Conservation (phyloP, 2,888 invertebrate genomes). For the Melikaiella ostensackeni region DNA sequence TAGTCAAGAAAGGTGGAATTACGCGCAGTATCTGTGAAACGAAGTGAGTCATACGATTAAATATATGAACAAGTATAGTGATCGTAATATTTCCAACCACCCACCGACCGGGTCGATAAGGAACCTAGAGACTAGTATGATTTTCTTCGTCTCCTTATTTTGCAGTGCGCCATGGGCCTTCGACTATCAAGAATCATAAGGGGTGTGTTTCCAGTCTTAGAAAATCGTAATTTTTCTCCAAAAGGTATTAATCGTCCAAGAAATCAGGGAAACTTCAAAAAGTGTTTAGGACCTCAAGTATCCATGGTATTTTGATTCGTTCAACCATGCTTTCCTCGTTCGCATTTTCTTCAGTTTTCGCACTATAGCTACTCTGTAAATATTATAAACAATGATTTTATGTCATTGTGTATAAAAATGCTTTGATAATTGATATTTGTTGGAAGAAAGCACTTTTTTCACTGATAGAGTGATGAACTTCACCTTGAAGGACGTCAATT, state of each 20-base stretch:
- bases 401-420: background rate
- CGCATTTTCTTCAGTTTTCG: background rate
- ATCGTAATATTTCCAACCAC: slow-evolving; percentile 43
- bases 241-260: background rate
- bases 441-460: background rate
- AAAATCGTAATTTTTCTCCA: slow-evolving; percentile 8
- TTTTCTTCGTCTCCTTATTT: slow-evolving; percentile 38
- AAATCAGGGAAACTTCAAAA: background rate
- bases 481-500: slow-evolving; percentile 48
- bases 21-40: slow-evolving; percentile 40
- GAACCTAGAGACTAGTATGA: slow-evolving; percentile 13
- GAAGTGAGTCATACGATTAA: slow-evolving; percentile 44
- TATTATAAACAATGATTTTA: background rate
- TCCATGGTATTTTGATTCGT: slow-evolving; percentile 9
- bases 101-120: slow-evolving; percentile 48
- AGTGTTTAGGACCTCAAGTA: slow-evolving; percentile 15
- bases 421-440: background rate
- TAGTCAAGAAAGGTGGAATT: background rate
- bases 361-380: background rate
- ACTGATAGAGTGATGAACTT: background rate
- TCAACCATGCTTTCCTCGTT: background rate
- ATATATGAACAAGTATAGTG: slow-evolving; percentile 29
- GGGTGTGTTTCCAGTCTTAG: slow-evolving; percentile 57
- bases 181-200: slow-evolving; percentile 63
- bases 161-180: slow-evolving; percentile 65